phyloP scores from a whole-genome alignment of 2,888 invertebrate genomes.

The Limnephilus rhombicus region DNA sequence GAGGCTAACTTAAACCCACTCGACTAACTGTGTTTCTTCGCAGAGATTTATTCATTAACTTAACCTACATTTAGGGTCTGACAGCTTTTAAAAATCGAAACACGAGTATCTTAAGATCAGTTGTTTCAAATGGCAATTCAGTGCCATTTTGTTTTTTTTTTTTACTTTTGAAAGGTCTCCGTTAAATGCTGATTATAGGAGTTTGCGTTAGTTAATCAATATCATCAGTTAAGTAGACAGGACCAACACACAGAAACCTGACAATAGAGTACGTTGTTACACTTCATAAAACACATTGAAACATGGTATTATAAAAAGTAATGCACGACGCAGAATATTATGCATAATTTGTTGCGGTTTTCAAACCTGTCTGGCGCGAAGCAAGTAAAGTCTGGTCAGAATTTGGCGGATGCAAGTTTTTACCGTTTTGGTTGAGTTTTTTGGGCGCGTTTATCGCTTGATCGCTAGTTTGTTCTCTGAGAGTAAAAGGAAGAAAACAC shows the following conservation, averaged over 20 bases:
- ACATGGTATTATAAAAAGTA: neutral
- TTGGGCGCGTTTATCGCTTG: neutral
- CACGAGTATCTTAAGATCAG: too few species aligned
- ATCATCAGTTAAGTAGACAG: too few species aligned
- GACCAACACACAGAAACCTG: too few species aligned
- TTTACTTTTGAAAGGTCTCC: too few species aligned
- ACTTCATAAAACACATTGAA: too few species aligned
- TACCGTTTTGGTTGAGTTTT: conserved; percentile 13
- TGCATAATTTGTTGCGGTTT: neutral
- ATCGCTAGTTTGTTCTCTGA: neutral
- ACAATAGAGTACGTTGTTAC: too few species aligned
- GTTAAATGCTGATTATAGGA: too few species aligned
- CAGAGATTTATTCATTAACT: neutral
- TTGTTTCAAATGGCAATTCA: too few species aligned
- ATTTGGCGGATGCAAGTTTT: neutral
- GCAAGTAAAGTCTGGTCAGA: neutral
- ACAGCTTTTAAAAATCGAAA: too few species aligned
- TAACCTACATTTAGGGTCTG: neutral
- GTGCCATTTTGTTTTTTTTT: too few species aligned
- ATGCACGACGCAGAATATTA: neutral
- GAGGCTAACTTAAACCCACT: neutral
- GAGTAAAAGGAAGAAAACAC: neutral
- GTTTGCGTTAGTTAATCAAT: too few species aligned
- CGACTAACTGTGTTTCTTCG: neutral
- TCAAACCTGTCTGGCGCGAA: neutral